Percentiles rank a stretch among this genome's conserved stretches.
phyloP scores from a whole-genome alignment of 2,888 invertebrate species.

The Scelioninae gen. 2 region DNA sequence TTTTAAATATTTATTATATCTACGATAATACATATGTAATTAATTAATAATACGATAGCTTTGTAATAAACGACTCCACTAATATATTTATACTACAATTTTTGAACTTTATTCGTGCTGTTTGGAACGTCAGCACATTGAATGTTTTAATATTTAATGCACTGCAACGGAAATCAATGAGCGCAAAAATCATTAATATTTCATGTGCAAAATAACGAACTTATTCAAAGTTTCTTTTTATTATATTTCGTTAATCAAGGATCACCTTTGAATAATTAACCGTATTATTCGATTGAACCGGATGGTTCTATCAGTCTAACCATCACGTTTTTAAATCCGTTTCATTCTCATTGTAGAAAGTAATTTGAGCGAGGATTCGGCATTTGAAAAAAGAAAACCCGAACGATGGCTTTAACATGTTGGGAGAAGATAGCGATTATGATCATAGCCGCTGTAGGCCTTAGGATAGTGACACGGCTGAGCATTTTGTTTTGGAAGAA shows the following conservation, averaged over 20 bases:
- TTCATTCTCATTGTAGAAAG: constrained; percentile 14
- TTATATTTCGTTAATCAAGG: constrained; percentile 1
- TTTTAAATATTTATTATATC: no score
- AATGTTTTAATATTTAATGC: constrained; percentile 3
- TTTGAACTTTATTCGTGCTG: no score
- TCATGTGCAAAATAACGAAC: constrained; percentile 2
- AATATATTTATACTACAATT: no score
- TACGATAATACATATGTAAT: no score
- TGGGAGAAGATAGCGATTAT: constrained; percentile 72
- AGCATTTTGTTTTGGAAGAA: constrained; percentile 70
- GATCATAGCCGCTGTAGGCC: constrained; percentile 68
- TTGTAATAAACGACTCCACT: no score
- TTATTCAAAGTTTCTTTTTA: background rate
- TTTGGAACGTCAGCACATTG: background rate
- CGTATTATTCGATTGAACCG: no score
- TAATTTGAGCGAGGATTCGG: background rate
- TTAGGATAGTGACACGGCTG: constrained; percentile 66
- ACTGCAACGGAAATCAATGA: constrained; percentile 6
- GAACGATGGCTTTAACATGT: constrained; percentile 71
- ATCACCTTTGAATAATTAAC: constrained; percentile 5
- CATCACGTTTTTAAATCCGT: background rate
- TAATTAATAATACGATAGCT: no score
- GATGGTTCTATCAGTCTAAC: no score
- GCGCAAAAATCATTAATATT: constrained; percentile 13
- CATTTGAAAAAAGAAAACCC: constrained; percentile 1